A percentile compares a stretch with the other conserved stretches of the same genome.
These are phyloP conservation scores for Oreochromis aureus DNA, from an alignment of 2,113 vertebrate genomes.

Conservation along the genomic window DNA sequence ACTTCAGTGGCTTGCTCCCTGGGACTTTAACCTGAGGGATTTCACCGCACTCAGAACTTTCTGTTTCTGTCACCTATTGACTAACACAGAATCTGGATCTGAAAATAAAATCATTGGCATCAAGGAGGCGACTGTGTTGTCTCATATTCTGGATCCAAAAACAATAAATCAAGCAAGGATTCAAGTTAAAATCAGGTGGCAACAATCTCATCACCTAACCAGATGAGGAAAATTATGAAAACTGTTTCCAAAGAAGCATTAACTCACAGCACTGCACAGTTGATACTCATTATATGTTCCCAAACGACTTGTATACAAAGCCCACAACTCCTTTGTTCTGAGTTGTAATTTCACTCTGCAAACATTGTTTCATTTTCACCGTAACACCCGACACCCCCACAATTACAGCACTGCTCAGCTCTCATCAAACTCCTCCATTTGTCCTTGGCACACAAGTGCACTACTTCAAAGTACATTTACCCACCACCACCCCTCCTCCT, in stretches of 20 bases:
- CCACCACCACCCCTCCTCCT: not conserved
- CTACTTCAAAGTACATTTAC: constrained; percentile 49
- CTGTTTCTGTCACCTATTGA: not conserved
- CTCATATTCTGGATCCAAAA: not conserved
- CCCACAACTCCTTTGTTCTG: not conserved
- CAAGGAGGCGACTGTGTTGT: not conserved
- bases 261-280: not conserved
- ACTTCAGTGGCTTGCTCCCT: not conserved
- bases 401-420: constrained; percentile 23
- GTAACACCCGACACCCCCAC: not conserved
- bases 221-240: not conserved
- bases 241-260: not conserved
- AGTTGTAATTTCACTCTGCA: constrained; percentile 12
- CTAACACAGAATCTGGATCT: not conserved
- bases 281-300: not conserved
- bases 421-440: constrained; percentile 33
- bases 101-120: not conserved
- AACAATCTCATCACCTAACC: not conserved
- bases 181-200: not conserved
- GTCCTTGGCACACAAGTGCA: constrained; percentile 35
- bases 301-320: not conserved
- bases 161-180: not conserved
- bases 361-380: constrained; percentile 21
- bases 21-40: not conserved
- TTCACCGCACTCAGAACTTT: not conserved